Base-by-base conservation (phyloP, 1,140 invertebrate species). In the Leptonema lineaticorne region DNA sequence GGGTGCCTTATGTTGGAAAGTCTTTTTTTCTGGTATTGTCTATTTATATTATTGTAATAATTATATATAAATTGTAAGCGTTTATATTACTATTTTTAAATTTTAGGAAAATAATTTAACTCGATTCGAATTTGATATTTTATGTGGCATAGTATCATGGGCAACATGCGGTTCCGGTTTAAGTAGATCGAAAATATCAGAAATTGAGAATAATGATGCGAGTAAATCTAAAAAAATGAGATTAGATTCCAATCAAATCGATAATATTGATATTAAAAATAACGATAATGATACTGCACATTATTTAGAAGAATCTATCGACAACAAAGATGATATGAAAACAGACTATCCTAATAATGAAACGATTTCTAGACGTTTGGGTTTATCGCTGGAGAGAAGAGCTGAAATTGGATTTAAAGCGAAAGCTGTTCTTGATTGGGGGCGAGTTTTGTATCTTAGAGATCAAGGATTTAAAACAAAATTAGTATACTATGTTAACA, bases 101-200 rank as follows among this genome's bases (percentile, higher is more conserved):
- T 78, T 84, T 63, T 71, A 85, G 79, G 74, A 82, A 30, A 74
- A 86, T 69, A 85, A 85, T 2, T 83, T 95, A 22, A 79, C 74
- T 1, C 73, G 75, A 0, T 76, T 83, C n/a, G 88, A 94, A 53
- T 93, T 95, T 79, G 82, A 87, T 64, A 82, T 92, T 27, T 84
- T 95, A 71, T 87, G 88, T 60, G 89, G 90, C 65, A 85, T 96
- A 53, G 88, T 89, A 7, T 91, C 91, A 74, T 95, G 92, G 93
- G 91, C 91, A 0, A 92, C 91, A 18, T 93, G 92, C 80, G 90
- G 91, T 4, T 82, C 82, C 37, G 86, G 85, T 0, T 74, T 82
- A 29, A 84, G 83, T 66, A 76, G 84, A 58, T 79, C 83, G 64
- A 74, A 75, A 7, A 76, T 76, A 53, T 73, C 72, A 24, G 74